These are phyloP conservation scores for Drosophila leonis DNA, from an alignment of 2,888 invertebrate species.

Conservation along the genomic window DNA sequence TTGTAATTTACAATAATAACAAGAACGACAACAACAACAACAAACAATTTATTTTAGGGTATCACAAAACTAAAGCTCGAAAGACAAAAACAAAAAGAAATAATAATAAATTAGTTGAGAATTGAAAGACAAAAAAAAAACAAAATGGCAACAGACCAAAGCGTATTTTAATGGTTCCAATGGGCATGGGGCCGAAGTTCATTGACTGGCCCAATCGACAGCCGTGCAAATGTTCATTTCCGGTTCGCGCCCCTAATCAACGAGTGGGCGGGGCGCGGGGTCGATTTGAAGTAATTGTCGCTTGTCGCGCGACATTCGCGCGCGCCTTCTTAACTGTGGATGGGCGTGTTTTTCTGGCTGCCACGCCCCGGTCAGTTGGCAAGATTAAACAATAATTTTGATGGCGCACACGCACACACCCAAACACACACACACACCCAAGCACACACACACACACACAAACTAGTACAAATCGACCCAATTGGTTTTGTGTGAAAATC, in stretches of 20 bases:
- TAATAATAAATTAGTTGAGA: conserved; percentile 79
- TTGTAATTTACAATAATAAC: conserved; percentile 61
- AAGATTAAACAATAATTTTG: conserved; percentile 73
- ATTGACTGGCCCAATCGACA: conserved; percentile 57
- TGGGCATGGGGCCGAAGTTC: conserved; percentile 12
- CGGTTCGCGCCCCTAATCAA: conserved; percentile 50
- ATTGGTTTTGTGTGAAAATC: conserved; percentile 68
- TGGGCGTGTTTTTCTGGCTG: conserved; percentile 32
- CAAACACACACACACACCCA: conserved; percentile 10
- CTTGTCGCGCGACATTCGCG: conserved; percentile 62
- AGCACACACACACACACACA: conserved; percentile 18
- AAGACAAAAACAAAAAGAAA: conserved; percentile 51
- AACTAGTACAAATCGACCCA: conserved; percentile 50
- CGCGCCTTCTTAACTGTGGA: not conserved
- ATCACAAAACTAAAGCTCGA: conserved; percentile 72
- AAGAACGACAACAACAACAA: conserved; percentile 32
- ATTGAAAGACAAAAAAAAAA: conserved; percentile 68
- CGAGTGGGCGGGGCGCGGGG: conserved; percentile 10
- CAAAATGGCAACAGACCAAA: conserved; percentile 40
- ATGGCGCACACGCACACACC: conserved; percentile 29
- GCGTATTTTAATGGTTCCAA: conserved; percentile 56
- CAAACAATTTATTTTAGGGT: conserved; percentile 69
- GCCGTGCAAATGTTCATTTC: conserved; percentile 70
- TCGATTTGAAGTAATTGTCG: conserved; percentile 63
- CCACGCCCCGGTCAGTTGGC: conserved; percentile 54